Conservation (phyloP, 2,797 vertebrate species). For the Acipenser oxyrinchus region DNA sequence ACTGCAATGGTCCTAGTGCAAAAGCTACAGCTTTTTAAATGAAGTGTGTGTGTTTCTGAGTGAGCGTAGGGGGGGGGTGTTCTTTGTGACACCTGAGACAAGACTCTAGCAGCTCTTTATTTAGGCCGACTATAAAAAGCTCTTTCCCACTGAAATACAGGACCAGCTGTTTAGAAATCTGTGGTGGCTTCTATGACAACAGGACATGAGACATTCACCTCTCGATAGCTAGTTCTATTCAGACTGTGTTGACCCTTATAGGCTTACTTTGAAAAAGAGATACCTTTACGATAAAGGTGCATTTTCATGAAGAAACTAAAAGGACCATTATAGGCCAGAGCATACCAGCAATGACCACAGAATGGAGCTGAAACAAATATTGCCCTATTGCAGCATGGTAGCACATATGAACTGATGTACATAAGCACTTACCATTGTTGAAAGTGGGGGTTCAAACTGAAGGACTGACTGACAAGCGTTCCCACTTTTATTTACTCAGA, state of each 20-base stretch:
- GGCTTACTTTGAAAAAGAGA: too few species aligned
- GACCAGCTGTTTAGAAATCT: conserved; percentile 67
- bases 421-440: too few species aligned
- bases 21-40: conserved; percentile 26
- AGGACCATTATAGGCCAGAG: too few species aligned
- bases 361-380: too few species aligned
- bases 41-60: conserved; percentile 47
- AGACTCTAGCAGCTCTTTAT: conserved; percentile 61
- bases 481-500: too few species aligned
- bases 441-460: background rate
- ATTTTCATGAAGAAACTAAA: background rate
- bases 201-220: conserved; percentile 32
- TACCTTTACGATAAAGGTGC: conserved; percentile 23
- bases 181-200: conserved; percentile 48
- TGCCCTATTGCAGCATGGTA: too few species aligned
- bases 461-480: conserved; percentile 5
- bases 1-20: conserved; percentile 36
- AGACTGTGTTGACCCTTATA: too few species aligned
- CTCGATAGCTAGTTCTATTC: conserved; percentile 22
- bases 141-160: conserved; percentile 76
- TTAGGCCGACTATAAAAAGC: conserved; percentile 71
- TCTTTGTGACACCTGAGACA: conserved; percentile 77
- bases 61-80: conserved; percentile 35
- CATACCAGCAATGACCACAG: too few species aligned
- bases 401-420: too few species aligned